Conservation (phyloP, 53 echinoderm and acorn worm genomes). For the Crossaster papposus region DNA sequence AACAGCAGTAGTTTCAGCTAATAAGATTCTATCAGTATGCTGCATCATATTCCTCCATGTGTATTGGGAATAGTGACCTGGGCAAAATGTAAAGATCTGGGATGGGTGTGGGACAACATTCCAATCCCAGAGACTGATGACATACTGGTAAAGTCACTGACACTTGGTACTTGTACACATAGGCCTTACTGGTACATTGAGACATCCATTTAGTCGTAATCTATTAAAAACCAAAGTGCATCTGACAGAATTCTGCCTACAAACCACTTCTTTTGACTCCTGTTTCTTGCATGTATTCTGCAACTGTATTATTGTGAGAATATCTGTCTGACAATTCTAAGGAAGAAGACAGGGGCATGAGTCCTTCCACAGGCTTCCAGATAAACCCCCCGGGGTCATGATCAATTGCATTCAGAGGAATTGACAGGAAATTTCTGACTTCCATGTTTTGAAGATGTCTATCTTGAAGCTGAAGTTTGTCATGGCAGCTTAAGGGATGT, state of each 20-base stretch:
- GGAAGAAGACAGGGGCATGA: neutral
- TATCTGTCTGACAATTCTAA: neutral
- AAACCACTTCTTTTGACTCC: neutral
- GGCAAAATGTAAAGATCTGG: neutral
- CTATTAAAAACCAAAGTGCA: neutral
- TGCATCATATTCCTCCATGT: neutral
- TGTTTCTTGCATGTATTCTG: neutral
- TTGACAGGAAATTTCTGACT: neutral
- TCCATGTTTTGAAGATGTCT: neutral
- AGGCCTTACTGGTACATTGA: neutral
- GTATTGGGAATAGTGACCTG: neutral
- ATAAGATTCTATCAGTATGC: too few species aligned
- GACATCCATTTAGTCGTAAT: neutral
- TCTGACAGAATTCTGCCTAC: neutral
- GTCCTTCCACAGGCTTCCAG: neutral
- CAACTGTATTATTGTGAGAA: neutral
- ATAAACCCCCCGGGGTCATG: neutral
- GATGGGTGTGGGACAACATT: slow-evolving; percentile 2
- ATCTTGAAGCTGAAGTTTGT: neutral
- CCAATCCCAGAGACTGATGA: neutral
- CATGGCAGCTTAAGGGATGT: neutral
- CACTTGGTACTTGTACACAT: neutral
- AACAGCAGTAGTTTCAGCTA: too few species aligned
- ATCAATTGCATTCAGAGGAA: neutral
- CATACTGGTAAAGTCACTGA: neutral